phyloP scores from a whole-genome alignment of 2,888 invertebrate genomes.

The Platycnemis pennipes region DNA sequence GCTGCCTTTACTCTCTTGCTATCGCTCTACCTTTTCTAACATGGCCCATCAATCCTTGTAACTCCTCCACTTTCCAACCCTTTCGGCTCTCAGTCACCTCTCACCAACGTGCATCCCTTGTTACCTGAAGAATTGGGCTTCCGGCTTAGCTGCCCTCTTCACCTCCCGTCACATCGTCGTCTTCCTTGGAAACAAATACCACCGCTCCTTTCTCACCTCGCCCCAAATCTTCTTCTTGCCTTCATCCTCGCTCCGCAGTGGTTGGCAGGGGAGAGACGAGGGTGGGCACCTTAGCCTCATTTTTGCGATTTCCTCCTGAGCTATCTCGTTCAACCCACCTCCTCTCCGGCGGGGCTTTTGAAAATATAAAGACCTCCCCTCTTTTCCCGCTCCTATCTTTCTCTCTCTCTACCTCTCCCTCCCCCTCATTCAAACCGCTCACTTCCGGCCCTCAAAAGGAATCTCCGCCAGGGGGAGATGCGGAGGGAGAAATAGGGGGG shows the following conservation, averaged over 20 bases:
- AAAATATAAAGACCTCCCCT: no score
- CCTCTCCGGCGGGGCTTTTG: not conserved
- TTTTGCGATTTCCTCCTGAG: not conserved
- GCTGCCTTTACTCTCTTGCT: not conserved
- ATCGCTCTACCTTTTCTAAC: no score
- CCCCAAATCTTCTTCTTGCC: not conserved
- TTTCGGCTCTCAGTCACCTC: not conserved
- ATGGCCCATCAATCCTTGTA: no score
- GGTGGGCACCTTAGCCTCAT: no score
- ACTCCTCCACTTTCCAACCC: not conserved
- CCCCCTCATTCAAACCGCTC: not conserved
- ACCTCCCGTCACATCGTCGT: not conserved
- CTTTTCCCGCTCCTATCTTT: not conserved
- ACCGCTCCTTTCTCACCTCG: not conserved
- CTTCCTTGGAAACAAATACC: not conserved
- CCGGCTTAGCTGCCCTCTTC: not conserved
- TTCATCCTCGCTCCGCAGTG: no score
- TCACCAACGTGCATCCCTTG: not conserved
- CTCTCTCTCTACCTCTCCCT: not conserved
- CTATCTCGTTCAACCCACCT: not conserved
- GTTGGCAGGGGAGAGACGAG: no score
- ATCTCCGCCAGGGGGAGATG: not conserved
- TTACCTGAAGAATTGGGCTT: conserved; percentile 5
- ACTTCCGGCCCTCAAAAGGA: conserved; percentile 58
- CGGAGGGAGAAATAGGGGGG: not conserved